A percentile compares a stretch with the other conserved stretches of the same genome.
These are phyloP conservation scores for Dynastes maya DNA, from an alignment of 2,888 invertebrate genomes.

Conservation along the genomic window DNA sequence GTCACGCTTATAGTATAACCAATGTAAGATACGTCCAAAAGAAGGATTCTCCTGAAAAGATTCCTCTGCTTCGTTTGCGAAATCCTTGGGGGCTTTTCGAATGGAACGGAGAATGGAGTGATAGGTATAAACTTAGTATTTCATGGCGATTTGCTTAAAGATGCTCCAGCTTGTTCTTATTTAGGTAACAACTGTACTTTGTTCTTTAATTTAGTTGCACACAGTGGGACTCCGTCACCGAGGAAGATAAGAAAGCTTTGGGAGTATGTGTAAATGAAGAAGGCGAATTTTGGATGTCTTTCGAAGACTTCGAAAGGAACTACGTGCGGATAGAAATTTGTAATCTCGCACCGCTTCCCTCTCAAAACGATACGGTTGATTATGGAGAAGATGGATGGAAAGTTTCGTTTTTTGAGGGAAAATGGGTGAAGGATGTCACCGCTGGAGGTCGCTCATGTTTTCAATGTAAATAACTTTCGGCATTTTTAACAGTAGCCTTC, in stretches of 20 bases:
- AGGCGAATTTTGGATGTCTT: slow-evolving; percentile 40
- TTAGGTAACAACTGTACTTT: no score
- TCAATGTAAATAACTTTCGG: not conserved
- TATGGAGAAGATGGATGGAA: not conserved
- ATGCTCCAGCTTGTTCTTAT: no score
- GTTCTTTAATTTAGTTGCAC: slow-evolving; percentile 1
- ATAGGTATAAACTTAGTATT: slow-evolving; percentile 72
- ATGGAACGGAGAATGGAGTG: slow-evolving; percentile 97
- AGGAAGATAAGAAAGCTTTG: slow-evolving; percentile 4
- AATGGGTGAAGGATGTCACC: slow-evolving; percentile 32
- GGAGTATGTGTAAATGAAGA: not conserved
- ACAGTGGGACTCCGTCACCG: slow-evolving; percentile 7
- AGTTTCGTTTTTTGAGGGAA: slow-evolving; percentile 26
- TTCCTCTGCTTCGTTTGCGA: slow-evolving; percentile 86
- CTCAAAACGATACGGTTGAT: not conserved
- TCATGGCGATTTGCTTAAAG: no score
- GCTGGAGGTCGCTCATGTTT: slow-evolving; percentile 32
- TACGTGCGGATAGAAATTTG: slow-evolving; percentile 25
- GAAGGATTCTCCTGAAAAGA: slow-evolving; percentile 83
- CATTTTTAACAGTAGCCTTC: not conserved
- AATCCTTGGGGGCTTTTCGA: slow-evolving; percentile 98
- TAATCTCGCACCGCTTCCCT: not conserved
- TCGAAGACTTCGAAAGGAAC: slow-evolving; percentile 23
- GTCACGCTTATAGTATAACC: slow-evolving; percentile 96
- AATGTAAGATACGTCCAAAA: slow-evolving; percentile 86